Conservation (phyloP, 2,888 invertebrate species). For the Drosophila pseudotalamancana region DNA sequence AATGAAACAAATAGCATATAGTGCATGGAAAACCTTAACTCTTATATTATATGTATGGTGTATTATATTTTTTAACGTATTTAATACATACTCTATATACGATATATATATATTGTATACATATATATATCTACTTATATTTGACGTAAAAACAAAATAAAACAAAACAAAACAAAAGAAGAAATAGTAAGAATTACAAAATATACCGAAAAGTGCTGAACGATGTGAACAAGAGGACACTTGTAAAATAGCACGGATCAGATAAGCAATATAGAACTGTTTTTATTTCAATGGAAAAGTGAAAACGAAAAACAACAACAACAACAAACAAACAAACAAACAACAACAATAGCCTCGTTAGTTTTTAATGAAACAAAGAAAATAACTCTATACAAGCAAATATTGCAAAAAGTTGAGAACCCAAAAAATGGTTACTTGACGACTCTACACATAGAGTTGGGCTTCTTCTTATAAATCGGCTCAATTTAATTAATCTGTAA, state of each 20-base stretch:
- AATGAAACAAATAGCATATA: constrained; percentile 56
- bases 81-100: constrained; percentile 73
- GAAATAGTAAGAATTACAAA: constrained; percentile 47
- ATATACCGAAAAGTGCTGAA: constrained; percentile 35
- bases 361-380: constrained; percentile 65
- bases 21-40: constrained; percentile 63
- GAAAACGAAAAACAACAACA: constrained; percentile 18
- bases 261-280: constrained; percentile 33
- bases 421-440: constrained; percentile 17
- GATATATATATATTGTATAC: constrained; percentile 32
- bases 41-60: constrained; percentile 78
- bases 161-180: neutral
- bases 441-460: constrained; percentile 2
- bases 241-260: constrained; percentile 50
- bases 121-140: constrained; percentile 62
- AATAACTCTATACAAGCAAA: constrained; percentile 50
- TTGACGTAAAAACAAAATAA: constrained; percentile 47
- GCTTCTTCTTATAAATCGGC: constrained; percentile 1
- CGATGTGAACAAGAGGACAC: constrained; percentile 9
- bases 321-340: constrained; percentile 25
- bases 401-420: constrained; percentile 65
- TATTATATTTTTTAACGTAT: constrained; percentile 79
- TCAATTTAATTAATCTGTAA: constrained; percentile 3
- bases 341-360: constrained; percentile 79
- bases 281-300: constrained; percentile 51